Conservation (phyloP, 2,888 invertebrate species). For the Caenorhabditis plicata region DNA sequence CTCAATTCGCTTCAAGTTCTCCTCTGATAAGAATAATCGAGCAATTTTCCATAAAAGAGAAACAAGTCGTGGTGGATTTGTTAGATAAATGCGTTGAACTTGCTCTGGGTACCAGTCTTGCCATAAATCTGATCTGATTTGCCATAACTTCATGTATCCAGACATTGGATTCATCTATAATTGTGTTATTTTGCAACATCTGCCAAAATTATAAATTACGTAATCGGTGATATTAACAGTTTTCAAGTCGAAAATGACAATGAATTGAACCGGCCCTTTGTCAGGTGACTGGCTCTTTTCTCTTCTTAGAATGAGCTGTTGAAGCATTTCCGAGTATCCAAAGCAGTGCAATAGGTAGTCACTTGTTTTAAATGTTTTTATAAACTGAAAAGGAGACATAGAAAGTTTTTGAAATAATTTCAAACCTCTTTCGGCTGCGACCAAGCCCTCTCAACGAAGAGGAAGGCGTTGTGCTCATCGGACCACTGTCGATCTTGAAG, state of each 20-base stretch:
- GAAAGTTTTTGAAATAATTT: not conserved
- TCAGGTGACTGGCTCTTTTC: constrained; percentile 39
- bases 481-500: constrained; percentile 43
- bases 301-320: constrained; percentile 47
- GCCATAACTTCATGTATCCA: constrained; percentile 53
- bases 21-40: constrained; percentile 42
- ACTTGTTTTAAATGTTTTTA: constrained; percentile 49
- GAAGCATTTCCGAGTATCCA: constrained; percentile 49
- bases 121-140: constrained; percentile 48
- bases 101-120: constrained; percentile 54
- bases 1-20: constrained; percentile 42
- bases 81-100: constrained; percentile 46
- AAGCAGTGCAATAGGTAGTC: constrained; percentile 51
- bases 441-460: constrained; percentile 53
- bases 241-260: constrained; percentile 46
- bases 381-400: constrained; percentile 41
- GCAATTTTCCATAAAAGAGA: constrained; percentile 45
- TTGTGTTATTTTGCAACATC: not conserved
- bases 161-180: constrained; percentile 47
- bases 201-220: constrained; percentile 6
- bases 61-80: constrained; percentile 45
- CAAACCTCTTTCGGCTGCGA: constrained; percentile 48
- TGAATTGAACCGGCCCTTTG: constrained; percentile 51
- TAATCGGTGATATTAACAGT: constrained; percentile 50
- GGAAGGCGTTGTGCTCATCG: constrained; percentile 46